These are phyloP conservation scores for Eulemur rubriventer DNA, from an alignment of 2,797 vertebrate genomes.

Conservation along the genomic window DNA sequence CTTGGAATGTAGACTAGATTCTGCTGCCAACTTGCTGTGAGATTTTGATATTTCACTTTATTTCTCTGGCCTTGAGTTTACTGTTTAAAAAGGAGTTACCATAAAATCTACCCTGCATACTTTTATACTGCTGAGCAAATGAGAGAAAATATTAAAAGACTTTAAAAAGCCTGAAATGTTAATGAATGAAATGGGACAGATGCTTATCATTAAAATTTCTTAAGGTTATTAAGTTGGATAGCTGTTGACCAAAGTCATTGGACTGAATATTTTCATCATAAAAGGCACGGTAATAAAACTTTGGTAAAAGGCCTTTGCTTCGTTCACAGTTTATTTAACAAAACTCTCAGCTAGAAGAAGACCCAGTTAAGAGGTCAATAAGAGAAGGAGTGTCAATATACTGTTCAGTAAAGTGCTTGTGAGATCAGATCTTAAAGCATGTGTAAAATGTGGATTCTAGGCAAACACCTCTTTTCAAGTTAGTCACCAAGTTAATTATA, in stretches of 20 bases:
- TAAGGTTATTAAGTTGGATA: slow-evolving; percentile 3
- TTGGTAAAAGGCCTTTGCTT: background rate
- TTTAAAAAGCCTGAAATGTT: slow-evolving; percentile 26
- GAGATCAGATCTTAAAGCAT: background rate
- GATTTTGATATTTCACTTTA: slow-evolving; percentile 9
- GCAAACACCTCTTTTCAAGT: background rate
- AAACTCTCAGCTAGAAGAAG: background rate
- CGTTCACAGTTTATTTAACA: background rate
- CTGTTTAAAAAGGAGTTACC: background rate
- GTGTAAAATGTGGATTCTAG: background rate
- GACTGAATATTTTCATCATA: background rate
- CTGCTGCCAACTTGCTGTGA: background rate
- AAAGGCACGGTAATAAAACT: background rate
- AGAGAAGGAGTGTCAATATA: background rate
- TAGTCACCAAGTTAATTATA: slow-evolving; percentile 33
- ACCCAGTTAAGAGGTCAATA: background rate
- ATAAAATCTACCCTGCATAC: background rate
- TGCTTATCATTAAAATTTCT: background rate
- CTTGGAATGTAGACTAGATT: background rate
- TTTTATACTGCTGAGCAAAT: slow-evolving; percentile 1
- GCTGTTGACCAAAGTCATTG: background rate
- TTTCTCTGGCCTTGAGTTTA: slow-evolving; percentile 26
- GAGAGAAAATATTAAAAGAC: background rate
- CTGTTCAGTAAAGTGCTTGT: background rate
- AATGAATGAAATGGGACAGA: background rate